A percentile compares a stretch with the other conserved stretches of the same genome.
phyloP scores from a whole-genome alignment of 2,113 vertebrate species.

The Procavia capensis region DNA sequence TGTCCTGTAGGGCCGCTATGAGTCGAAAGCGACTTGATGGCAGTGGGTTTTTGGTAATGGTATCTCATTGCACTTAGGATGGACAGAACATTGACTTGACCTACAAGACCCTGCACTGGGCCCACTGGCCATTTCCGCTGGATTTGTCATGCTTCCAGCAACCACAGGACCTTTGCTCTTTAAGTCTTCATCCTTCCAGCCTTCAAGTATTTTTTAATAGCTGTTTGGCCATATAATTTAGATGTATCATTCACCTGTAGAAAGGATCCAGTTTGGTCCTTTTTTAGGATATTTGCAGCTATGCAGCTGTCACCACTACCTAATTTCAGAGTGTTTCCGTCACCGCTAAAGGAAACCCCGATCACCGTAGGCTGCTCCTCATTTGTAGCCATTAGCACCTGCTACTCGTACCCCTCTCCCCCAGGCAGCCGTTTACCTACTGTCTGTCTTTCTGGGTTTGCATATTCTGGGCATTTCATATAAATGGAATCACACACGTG shows the following conservation, averaged over 20 bases:
- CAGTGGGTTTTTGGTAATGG: no score
- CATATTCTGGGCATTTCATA: background rate
- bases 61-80: background rate
- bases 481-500: background rate
- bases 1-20: no score
- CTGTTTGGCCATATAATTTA: background rate
- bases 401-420: background rate
- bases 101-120: rapidly evolving
- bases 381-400: background rate
- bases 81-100: background rate
- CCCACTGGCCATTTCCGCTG: background rate
- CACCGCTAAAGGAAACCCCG: background rate
- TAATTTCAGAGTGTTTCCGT: slow-evolving; percentile 23
- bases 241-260: background rate
- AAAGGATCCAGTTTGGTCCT: background rate
- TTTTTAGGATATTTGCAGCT: background rate
- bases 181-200: background rate
- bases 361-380: background rate
- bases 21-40: no score
- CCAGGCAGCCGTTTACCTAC: background rate
- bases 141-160: background rate
- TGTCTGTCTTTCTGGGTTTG: background rate
- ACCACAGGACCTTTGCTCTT: background rate
- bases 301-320: background rate
- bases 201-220: background rate